phyloP scores from a whole-genome alignment of 2,113 vertebrate genomes.

The Halichoerus grypus region DNA sequence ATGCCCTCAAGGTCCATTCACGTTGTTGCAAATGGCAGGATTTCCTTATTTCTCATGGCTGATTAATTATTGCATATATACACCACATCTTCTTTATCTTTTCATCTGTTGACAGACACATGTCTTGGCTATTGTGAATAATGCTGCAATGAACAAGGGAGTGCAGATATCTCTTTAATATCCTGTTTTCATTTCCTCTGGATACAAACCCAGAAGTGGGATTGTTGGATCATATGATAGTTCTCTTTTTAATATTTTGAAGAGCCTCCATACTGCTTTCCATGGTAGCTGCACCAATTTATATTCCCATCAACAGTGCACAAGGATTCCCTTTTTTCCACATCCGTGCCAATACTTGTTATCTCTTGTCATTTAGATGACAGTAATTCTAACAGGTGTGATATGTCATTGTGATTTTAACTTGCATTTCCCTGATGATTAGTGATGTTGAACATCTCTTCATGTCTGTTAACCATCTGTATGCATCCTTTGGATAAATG shows the following conservation, averaged over 20 bases:
- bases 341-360: background rate
- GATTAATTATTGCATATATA: background rate
- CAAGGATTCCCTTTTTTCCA: background rate
- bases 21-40: background rate
- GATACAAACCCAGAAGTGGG: background rate
- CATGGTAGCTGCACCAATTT: background rate
- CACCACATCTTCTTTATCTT: background rate
- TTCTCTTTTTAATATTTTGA: background rate
- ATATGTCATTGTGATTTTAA: background rate
- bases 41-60: background rate
- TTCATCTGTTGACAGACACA: background rate
- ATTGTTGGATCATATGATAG: background rate
- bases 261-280: background rate
- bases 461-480: background rate
- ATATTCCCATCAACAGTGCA: background rate
- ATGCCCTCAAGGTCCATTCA: background rate
- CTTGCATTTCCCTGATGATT: background rate
- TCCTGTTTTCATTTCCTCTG: background rate
- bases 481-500: background rate
- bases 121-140: background rate
- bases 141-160: background rate
- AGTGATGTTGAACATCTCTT: background rate
- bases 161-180: background rate
- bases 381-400: background rate
- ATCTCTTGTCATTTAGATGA: background rate